Conservation (phyloP, 30 jellyfish, hydroid and myxozoan genomes). For the Hydractinia symbiolongicarpus region DNA sequence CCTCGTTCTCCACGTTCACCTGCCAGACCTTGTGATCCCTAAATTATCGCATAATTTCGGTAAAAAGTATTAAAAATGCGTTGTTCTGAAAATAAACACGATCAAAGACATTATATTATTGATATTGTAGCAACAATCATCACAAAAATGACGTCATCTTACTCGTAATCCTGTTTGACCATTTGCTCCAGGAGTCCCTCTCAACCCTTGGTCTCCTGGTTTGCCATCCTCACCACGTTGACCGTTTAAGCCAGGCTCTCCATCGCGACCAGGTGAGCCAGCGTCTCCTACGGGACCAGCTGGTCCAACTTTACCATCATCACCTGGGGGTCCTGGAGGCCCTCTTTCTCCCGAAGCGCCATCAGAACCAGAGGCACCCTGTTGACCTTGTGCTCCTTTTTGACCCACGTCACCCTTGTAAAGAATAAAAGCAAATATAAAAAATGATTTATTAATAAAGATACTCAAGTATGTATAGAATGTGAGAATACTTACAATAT, state of each 20-base stretch:
- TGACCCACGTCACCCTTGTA: slow-evolving; percentile 50
- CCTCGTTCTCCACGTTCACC: slow-evolving; percentile 49
- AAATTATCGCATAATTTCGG: neutral
- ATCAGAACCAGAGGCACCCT: slow-evolving; percentile 64
- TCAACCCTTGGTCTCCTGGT: slow-evolving; percentile 35
- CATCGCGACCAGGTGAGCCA: slow-evolving; percentile 87
- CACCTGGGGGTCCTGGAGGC: slow-evolving; percentile 61
- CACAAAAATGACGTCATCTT: neutral
- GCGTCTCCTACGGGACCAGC: slow-evolving; percentile 88
- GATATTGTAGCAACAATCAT: neutral
- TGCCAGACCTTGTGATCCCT: slow-evolving; percentile 38
- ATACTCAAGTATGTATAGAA: too few relatives aligned
- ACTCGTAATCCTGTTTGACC: slow-evolving; percentile 35
- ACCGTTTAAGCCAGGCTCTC: slow-evolving; percentile 85
- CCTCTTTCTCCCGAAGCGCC: slow-evolving; percentile 91
- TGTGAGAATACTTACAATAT: neutral
- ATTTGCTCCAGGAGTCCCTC: slow-evolving; percentile 30
- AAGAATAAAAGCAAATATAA: neutral
- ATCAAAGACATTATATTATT: too few relatives aligned
- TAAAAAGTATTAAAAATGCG: neutral
- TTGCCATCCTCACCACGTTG: slow-evolving; percentile 83
- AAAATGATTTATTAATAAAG: neutral
- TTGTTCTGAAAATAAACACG: too few relatives aligned
- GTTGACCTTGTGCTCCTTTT: slow-evolving; percentile 58
- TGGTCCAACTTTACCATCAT: slow-evolving; percentile 81